phyloP scores from a whole-genome alignment of 1,140 invertebrate genomes.

The Saccostrea cuccullata region DNA sequence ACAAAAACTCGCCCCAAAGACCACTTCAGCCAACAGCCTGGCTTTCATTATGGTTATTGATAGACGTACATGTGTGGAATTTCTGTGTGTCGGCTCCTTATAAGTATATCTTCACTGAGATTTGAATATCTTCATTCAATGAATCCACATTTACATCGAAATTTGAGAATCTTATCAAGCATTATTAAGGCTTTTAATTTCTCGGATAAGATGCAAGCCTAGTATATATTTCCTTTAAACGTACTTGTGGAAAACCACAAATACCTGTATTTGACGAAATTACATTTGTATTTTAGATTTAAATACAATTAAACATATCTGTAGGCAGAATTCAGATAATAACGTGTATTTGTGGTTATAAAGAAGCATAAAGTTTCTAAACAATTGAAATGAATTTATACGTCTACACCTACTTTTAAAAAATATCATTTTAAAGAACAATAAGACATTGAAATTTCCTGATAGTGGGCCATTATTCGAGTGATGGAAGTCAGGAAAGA shows the following conservation, averaged over 20 bases:
- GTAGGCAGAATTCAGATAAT: no score
- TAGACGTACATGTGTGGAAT: not conserved
- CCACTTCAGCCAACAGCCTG: not conserved
- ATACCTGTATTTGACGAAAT: not conserved
- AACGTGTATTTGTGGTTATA: no score
- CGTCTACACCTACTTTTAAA: no score
- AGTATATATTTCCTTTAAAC: not conserved
- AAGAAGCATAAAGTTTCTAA: no score
- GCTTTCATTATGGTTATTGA: not conserved
- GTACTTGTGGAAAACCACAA: slow-evolving; percentile 6
- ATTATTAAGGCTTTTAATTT: not conserved
- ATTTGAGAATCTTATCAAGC: not conserved
- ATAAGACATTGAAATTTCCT: no score
- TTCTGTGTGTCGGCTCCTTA: not conserved
- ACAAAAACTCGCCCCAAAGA: slow-evolving; percentile 34
- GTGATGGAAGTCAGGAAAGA: no score
- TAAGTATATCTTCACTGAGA: slow-evolving; percentile 6
- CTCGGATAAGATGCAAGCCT: not conserved
- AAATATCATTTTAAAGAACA: no score
- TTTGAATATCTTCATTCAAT: not conserved
- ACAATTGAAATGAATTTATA: no score
- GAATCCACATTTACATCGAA: slow-evolving; percentile 6
- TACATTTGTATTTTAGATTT: no score
- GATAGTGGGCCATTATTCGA: no score
- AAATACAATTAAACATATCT: no score